These are phyloP conservation scores for Notechis scutatus DNA, from an alignment of 2,113 vertebrate species.

Conservation along the genomic window DNA sequence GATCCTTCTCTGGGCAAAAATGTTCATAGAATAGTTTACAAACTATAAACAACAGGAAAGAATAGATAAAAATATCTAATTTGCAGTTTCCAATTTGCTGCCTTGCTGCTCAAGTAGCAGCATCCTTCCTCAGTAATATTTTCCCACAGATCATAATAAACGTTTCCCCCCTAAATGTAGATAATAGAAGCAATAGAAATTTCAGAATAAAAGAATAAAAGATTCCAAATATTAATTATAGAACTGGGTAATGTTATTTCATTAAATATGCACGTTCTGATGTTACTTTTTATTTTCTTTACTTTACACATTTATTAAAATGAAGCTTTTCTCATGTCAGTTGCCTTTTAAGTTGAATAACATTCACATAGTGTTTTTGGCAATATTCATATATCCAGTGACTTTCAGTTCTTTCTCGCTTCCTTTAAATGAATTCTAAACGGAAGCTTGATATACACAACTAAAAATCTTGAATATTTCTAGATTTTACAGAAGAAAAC, in stretches of 20 bases:
- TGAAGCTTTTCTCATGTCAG: not conserved
- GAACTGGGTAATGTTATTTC: not conserved
- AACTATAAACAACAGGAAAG: not conserved
- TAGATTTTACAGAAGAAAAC: not conserved
- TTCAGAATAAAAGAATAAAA: not conserved
- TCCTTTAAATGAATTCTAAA: not conserved
- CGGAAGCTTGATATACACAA: not conserved
- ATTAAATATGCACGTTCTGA: not conserved
- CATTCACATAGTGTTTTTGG: not conserved
- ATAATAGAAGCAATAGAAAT: not conserved
- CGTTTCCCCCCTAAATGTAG: not conserved
- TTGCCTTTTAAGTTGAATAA: not conserved
- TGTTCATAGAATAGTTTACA: not conserved
- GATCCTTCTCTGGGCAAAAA: not conserved
- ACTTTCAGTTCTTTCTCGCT: not conserved
- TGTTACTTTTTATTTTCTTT: not conserved
- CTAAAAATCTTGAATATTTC: not conserved
- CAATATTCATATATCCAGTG: not conserved
- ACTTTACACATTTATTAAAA: not conserved
- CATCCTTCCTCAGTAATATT: not conserved
- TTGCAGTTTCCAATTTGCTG: not conserved
- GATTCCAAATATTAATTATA: not conserved
- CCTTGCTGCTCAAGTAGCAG: not conserved
- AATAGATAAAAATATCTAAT: not conserved
- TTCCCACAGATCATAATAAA: not conserved